These are phyloP conservation scores for Pelobates cultripes DNA, from an alignment of 2,797 vertebrate species.

Conservation along the genomic window DNA sequence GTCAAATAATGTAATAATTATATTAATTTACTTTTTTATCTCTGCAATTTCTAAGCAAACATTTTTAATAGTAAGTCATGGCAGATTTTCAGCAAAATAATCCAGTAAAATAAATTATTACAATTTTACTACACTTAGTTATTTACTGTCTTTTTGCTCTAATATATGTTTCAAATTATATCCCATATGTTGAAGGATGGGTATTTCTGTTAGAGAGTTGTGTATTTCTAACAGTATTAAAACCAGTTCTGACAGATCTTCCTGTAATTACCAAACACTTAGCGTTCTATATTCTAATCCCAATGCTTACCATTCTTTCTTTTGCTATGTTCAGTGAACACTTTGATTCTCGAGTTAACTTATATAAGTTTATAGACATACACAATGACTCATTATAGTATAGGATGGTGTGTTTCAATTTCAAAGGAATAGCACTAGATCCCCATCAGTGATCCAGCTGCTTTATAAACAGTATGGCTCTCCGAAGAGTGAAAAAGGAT, in stretches of 20 bases:
- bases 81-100: too few species aligned
- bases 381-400: not conserved
- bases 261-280: constrained; percentile 4
- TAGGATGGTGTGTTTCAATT: not conserved
- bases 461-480: not conserved
- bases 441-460: not conserved
- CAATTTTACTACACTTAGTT: too few species aligned
- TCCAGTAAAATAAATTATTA: too few species aligned
- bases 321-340: not conserved
- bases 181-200: not conserved
- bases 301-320: not conserved
- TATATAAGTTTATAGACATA: not conserved
- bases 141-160: too few species aligned
- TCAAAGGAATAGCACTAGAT: not conserved
- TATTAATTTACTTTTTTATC: too few species aligned
- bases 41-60: too few species aligned
- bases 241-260: constrained; percentile 3
- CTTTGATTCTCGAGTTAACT: not conserved
- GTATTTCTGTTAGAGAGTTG: not conserved
- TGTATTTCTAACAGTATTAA: not conserved
- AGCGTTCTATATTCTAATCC: not conserved
- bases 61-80: too few species aligned
- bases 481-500: too few species aligned
- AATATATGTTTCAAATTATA: not conserved
- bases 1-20: too few species aligned